phyloP scores from a whole-genome alignment of 1,140 invertebrate species.

The Drosophila pandora region DNA sequence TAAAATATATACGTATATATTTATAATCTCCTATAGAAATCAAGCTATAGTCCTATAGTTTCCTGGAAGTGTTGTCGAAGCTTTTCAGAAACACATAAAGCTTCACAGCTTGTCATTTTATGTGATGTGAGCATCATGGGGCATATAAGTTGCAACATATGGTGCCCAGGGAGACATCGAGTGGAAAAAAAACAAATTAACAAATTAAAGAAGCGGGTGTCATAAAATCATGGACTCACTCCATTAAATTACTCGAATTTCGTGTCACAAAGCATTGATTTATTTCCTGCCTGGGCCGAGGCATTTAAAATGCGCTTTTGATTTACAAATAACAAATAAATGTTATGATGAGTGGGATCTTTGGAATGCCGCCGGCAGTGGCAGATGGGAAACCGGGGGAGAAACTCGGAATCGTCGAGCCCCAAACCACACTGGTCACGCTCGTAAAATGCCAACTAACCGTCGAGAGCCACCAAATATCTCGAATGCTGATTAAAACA shows the following conservation, averaged over 20 bases:
- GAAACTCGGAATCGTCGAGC: slow-evolving; percentile 5
- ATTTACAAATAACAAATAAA: slow-evolving; percentile 82
- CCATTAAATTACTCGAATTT: slow-evolving; percentile 73
- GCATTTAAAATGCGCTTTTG: slow-evolving; percentile 75
- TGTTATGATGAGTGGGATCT: slow-evolving; percentile 79
- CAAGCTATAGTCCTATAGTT: slow-evolving; percentile 35
- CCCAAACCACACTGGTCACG: slow-evolving; percentile 51
- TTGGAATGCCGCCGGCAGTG: slow-evolving; percentile 73
- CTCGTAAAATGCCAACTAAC: slow-evolving; percentile 75
- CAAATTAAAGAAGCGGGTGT: slow-evolving; percentile 80
- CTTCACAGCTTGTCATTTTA: slow-evolving; percentile 44
- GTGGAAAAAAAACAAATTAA: slow-evolving; percentile 67
- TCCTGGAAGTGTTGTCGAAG: slow-evolving; percentile 51
- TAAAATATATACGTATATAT: slow-evolving; percentile 13
- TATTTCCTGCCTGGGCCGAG: slow-evolving; percentile 53
- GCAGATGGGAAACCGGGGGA: slow-evolving; percentile 15
- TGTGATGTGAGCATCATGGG: slow-evolving; percentile 35
- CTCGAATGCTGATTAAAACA: slow-evolving; percentile 70
- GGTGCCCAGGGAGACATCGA: slow-evolving; percentile 35
- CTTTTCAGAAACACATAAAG: slow-evolving; percentile 62
- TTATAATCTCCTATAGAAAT: slow-evolving; percentile 40
- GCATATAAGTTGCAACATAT: slow-evolving; percentile 67
- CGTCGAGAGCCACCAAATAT: slow-evolving; percentile 60
- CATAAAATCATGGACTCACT: slow-evolving; percentile 57
- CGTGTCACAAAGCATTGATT: slow-evolving; percentile 74